Evolutionary conservation across 1,140 invertebrate genomes (phyloP).

Genomic region (Agrilus planipennis): DNA sequence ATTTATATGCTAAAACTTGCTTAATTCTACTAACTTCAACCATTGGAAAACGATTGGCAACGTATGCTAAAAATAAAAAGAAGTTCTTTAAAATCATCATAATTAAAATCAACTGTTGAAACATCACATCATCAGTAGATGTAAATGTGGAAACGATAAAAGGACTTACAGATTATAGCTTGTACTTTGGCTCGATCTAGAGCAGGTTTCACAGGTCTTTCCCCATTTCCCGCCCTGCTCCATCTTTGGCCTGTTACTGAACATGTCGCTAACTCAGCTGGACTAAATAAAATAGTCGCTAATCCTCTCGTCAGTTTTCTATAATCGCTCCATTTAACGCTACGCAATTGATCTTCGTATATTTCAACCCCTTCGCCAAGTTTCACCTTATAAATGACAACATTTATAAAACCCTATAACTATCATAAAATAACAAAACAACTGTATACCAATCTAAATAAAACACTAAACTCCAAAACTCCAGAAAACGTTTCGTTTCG

Average conservation of each 20-base stretch:
- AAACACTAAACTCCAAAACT: too few species aligned
- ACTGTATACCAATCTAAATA: too few species aligned
- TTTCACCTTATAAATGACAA: slow-evolving; percentile 42
- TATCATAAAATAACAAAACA: too few species aligned
- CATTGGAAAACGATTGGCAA: slow-evolving; percentile 56
- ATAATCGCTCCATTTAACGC: slow-evolving; percentile 62
- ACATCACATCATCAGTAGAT: neutral
- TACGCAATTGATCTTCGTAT: slow-evolving; percentile 52
- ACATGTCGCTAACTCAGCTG: slow-evolving; percentile 56
- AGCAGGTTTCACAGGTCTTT: slow-evolving; percentile 58
- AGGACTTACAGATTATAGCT: slow-evolving; percentile 53
- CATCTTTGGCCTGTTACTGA: slow-evolving; percentile 63
- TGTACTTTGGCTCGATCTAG: slow-evolving; percentile 57
- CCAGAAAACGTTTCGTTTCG: too few species aligned
- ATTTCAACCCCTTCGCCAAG: slow-evolving; percentile 59
- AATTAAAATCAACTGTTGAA: too few species aligned
- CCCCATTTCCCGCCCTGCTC: slow-evolving; percentile 55
- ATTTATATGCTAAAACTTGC: slow-evolving; percentile 63
- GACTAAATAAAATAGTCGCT: slow-evolving; percentile 60
- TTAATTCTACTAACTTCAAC: slow-evolving; percentile 61
- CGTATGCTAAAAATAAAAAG: slow-evolving; percentile 44
- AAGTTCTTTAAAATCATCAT: neutral
- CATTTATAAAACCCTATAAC: too few species aligned
- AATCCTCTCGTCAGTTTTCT: slow-evolving; percentile 56
- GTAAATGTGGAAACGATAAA: neutral